A percentile compares a stretch with the other conserved stretches of the same genome.
phyloP scores from a whole-genome alignment of 2,113 vertebrate genomes.

The Apodemus sylvaticus region DNA sequence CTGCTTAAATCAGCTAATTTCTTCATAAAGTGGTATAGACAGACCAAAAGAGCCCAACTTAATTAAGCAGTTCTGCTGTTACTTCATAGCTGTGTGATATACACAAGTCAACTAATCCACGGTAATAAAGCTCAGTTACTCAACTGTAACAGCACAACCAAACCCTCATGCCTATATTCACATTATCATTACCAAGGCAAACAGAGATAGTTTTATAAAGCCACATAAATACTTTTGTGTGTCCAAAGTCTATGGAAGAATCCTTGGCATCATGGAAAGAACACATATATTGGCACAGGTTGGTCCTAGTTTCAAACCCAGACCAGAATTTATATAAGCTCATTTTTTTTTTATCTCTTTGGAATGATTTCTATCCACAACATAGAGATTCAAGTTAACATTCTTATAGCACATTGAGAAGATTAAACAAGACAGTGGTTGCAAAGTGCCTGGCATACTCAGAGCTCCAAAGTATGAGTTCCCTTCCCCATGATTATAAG shows the following conservation, averaged over 20 bases:
- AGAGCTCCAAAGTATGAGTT: constrained; percentile 68
- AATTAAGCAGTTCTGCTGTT: background rate
- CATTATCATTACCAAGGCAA: background rate
- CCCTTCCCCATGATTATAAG: constrained; percentile 74
- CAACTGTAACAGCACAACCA: background rate
- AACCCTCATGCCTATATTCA: background rate
- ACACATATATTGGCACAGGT: background rate
- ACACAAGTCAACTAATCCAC: background rate
- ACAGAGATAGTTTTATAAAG: background rate
- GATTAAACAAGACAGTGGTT: constrained; percentile 67
- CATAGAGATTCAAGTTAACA: constrained; percentile 67
- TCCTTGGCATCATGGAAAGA: background rate
- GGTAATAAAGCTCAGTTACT: background rate
- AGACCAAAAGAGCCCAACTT: background rate
- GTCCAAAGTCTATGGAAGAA: background rate
- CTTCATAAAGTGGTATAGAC: background rate
- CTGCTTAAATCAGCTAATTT: background rate
- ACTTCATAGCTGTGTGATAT: background rate
- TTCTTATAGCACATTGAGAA: constrained; percentile 55
- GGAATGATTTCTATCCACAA: constrained; percentile 44
- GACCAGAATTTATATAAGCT: background rate
- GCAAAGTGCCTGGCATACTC: constrained; percentile 54
- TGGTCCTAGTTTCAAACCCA: background rate
- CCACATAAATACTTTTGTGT: background rate
- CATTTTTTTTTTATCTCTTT: constrained; percentile 54